phyloP scores from a whole-genome alignment of 1,140 invertebrate species.

The Drosophila quadrilineata region DNA sequence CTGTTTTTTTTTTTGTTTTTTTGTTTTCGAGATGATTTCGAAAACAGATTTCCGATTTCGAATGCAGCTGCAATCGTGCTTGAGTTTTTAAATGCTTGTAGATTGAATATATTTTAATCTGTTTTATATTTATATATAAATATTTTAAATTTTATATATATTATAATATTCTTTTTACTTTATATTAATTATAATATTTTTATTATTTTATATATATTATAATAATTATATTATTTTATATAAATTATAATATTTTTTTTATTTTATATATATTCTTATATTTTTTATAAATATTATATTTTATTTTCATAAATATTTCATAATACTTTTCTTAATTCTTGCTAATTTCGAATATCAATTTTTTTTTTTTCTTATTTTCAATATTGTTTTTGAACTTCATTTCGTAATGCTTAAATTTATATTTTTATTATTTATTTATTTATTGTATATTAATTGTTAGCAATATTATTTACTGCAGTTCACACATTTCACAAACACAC shows the following conservation, averaged over 20 bases:
- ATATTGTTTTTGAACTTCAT: too few species aligned
- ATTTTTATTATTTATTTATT: not conserved
- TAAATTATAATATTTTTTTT: not conserved
- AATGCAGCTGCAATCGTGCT: not conserved
- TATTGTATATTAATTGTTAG: not conserved
- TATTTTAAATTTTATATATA: not conserved
- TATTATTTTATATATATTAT: not conserved
- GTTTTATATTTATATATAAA: too few species aligned
- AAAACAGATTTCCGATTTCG: not conserved
- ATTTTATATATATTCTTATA: not conserved
- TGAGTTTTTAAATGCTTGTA: not conserved
- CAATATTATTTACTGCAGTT: constrained; percentile 4
- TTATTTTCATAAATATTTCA: not conserved
- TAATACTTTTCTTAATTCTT: too few species aligned
- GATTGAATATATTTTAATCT: too few species aligned
- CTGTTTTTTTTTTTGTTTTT: too few species aligned
- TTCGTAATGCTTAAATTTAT: too few species aligned
- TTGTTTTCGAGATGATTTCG: too few species aligned
- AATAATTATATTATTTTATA: not conserved
- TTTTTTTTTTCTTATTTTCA: too few species aligned
- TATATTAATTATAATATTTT: not conserved
- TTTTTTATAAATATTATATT: not conserved
- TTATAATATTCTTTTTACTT: not conserved
- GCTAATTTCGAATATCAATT: too few species aligned
- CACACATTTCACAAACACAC: constrained; percentile 1